Conservation (phyloP, 2,797 vertebrate genomes). For the Crypturellus tataupa region DNA sequence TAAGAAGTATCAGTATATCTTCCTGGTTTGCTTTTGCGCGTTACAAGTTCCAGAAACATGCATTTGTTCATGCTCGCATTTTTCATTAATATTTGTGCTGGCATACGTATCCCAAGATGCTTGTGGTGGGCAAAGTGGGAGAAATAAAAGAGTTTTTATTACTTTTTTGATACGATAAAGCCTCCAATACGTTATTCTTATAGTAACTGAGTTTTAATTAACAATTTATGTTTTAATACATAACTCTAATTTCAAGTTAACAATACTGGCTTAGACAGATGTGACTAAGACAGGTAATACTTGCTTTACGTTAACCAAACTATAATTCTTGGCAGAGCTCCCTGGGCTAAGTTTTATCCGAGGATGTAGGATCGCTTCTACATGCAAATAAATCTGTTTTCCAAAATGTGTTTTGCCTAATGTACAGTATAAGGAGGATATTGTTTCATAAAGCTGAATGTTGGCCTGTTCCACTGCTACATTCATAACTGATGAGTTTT, state of each 20-base stretch:
- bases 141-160: slow-evolving; percentile 64
- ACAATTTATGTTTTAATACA: slow-evolving; percentile 40
- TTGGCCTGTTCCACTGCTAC: slow-evolving; percentile 76
- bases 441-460: slow-evolving; percentile 70
- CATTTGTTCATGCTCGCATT: slow-evolving; percentile 66
- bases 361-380: slow-evolving; percentile 62
- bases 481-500: slow-evolving; percentile 86
- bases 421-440: slow-evolving; percentile 71
- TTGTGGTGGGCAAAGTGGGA: slow-evolving; percentile 64
- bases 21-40: slow-evolving; percentile 50
- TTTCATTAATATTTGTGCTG: slow-evolving; percentile 75
- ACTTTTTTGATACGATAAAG: slow-evolving; percentile 51
- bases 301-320: slow-evolving; percentile 47
- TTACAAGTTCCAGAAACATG: slow-evolving; percentile 40
- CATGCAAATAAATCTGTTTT: slow-evolving; percentile 77
- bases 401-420: slow-evolving; percentile 75
- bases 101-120: slow-evolving; percentile 23
- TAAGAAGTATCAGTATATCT: slow-evolving; percentile 32
- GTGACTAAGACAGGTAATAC: slow-evolving; percentile 53
- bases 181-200: slow-evolving; percentile 16
- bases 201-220: slow-evolving; percentile 54
- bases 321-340: slow-evolving; percentile 60
- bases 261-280: slow-evolving; percentile 14
- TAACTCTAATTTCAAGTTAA: slow-evolving; percentile 22
- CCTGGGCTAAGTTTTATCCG: slow-evolving; percentile 68